A percentile compares a stretch with the other conserved stretches of the same genome.
Evolutionary conservation across 1,140 invertebrate species (phyloP).

Genomic region (Zaprionus taronus): DNA sequence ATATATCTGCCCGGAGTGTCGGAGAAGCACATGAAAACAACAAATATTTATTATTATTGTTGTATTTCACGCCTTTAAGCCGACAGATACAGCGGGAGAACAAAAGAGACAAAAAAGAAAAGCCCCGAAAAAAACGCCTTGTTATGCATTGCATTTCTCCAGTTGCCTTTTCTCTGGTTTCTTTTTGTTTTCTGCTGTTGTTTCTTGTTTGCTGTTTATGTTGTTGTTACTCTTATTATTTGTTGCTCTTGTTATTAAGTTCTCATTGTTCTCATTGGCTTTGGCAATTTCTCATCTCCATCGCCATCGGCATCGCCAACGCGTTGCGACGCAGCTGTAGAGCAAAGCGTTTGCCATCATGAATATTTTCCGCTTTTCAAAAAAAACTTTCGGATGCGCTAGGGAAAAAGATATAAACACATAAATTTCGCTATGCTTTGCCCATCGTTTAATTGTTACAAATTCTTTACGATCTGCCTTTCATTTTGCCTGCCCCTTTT

Average conservation of each 20-base stretch:
- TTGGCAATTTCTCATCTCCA: slow-evolving; percentile 38
- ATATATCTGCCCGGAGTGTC: not conserved
- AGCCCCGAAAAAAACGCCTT: slow-evolving; percentile 57
- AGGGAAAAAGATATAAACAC: slow-evolving; percentile 35
- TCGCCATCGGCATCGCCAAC: slow-evolving; percentile 12
- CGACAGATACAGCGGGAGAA: slow-evolving; percentile 66
- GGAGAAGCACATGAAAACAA: slow-evolving; percentile 41
- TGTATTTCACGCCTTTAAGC: slow-evolving; percentile 77
- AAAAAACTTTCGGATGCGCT: slow-evolving; percentile 34
- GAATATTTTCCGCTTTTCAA: slow-evolving; percentile 28
- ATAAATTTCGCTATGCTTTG: slow-evolving; percentile 62
- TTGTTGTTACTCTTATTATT: slow-evolving; percentile 38
- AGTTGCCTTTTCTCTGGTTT: slow-evolving; percentile 22
- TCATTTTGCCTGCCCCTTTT: not conserved
- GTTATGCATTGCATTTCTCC: slow-evolving; percentile 57
- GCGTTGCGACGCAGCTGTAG: slow-evolving; percentile 25
- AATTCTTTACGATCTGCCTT: slow-evolving; percentile 60
- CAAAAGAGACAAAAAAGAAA: slow-evolving; percentile 51
- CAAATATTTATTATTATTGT: slow-evolving; percentile 77
- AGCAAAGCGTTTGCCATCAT: not conserved
- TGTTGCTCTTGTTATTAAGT: slow-evolving; percentile 57
- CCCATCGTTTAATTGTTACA: slow-evolving; percentile 66
- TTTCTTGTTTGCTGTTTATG: slow-evolving; percentile 36
- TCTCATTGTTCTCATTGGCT: slow-evolving; percentile 44
- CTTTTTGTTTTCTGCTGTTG: slow-evolving; percentile 26